Percentiles rank a stretch among this genome's conserved stretches.
Conservation (phyloP, 2,113 vertebrate species). For the Leptobrachium ailaonicum region DNA sequence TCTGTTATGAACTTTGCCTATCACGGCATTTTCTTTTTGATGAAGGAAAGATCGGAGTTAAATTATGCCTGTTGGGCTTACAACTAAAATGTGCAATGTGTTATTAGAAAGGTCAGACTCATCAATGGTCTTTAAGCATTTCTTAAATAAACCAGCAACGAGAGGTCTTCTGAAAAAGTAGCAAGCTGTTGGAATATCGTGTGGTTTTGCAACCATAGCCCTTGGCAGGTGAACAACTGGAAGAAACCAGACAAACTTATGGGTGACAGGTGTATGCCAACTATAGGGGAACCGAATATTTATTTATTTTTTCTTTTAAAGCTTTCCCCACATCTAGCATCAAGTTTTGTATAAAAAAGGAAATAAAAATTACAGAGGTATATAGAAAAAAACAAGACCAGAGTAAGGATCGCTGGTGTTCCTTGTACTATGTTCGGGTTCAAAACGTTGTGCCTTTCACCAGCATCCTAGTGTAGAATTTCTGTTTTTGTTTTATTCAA, state of each 20-base stretch:
- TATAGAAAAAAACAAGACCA: constrained; percentile 8
- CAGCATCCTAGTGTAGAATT: constrained; percentile 5
- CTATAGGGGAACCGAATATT: not conserved
- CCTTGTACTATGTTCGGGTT: not conserved
- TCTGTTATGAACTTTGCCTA: constrained; percentile 43
- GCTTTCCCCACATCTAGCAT: not conserved
- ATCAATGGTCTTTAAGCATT: constrained; percentile 71
- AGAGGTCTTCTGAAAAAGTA: constrained; percentile 55
- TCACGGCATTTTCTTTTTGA: constrained; percentile 42
- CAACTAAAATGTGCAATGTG: constrained; percentile 65
- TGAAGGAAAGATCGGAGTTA: constrained; percentile 45
- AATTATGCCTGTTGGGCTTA: constrained; percentile 57
- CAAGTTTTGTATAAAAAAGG: not conserved
- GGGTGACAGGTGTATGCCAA: not conserved
- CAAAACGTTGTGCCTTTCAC: constrained; percentile 36
- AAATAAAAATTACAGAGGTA: not conserved
- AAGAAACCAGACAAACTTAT: not conserved
- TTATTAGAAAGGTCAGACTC: constrained; percentile 49
- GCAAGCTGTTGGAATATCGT: constrained; percentile 54
- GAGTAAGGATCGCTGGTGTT: not conserved
- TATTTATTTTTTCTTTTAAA: not conserved
- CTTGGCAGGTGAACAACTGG: constrained; percentile 20
- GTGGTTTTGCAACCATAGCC: constrained; percentile 52
- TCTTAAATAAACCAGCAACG: constrained; percentile 58
- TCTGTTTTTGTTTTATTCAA: constrained; percentile 9